Evolutionary conservation across 2,888 invertebrate species (phyloP), one percentile per base, ranked within the genome.

Genomic region (Neoscelio sp.): DNA sequence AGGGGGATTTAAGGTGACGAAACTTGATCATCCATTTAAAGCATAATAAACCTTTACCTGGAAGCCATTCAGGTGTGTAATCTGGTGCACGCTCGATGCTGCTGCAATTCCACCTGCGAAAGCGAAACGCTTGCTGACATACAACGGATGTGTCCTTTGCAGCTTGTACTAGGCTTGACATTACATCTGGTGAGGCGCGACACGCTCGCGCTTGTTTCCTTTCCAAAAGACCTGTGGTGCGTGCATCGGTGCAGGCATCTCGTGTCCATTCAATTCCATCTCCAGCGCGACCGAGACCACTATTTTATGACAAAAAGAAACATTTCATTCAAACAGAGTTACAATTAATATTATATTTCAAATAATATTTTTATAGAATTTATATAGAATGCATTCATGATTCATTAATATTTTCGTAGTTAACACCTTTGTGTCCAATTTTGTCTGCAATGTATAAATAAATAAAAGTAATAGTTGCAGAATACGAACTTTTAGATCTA

Each of bases 21-120:
- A 18, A 42, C 8, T 42, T 5, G 15, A 38, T 38, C 10, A 40
- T 30, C 18, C 5, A 18, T 35, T 62, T 4, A 33, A 33, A 7
- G 23, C 0, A 35, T n/a, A n/a, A n/a, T 13, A 46, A 35, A 8
- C 18, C 20, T 40, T 40, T 80, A 96, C 96, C 96, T 91, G 94
- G 93, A 1, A 95, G 93, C 80, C 96, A 91, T 89, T 97, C 96
- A 4, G 95, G 94, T n/a, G 94, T 93, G 82, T 94, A 93, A 83
- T 92, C 92, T 0, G 96, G 96, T 0, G 95, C 95, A 15, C 92
- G 91, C 38, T 93, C 92, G 58, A 96, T 92, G 42, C 95, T 94
- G 73, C 95, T 95, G 91, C 96, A 97, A 91, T 97, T 96, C 96
- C 96, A 97, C 71, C 96, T 91, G 78, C 95, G 92, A 84, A 95